These are phyloP conservation scores for Microtus montanus DNA, from an alignment of 2,113 vertebrate species.

Conservation along the genomic window DNA sequence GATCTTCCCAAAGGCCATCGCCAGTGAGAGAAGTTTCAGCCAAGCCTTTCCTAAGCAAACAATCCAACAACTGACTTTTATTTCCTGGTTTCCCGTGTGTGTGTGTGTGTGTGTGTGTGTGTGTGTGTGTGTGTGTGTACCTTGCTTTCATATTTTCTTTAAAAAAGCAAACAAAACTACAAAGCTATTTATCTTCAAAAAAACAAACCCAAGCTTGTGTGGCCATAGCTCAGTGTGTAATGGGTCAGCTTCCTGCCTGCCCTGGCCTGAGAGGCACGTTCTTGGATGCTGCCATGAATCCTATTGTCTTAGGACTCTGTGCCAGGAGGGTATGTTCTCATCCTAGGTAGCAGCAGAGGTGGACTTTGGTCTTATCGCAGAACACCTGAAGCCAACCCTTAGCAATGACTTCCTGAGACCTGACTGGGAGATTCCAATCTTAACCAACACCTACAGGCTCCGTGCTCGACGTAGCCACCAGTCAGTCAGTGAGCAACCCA, in stretches of 20 bases:
- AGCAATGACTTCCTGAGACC: neutral
- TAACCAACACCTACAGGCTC: neutral
- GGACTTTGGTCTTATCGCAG: neutral
- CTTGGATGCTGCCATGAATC: neutral
- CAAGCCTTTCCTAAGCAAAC: slow-evolving; percentile 19
- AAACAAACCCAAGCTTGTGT: neutral
- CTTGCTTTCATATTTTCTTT: slow-evolving; percentile 35
- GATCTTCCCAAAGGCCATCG: neutral
- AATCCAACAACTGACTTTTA: neutral
- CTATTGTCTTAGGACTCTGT: neutral
- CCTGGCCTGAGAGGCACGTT: neutral
- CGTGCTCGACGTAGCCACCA: neutral
- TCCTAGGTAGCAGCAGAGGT: neutral
- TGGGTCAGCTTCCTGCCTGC: neutral
- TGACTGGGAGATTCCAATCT: neutral
- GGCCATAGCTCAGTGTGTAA: neutral
- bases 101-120: neutral
- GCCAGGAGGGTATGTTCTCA: neutral
- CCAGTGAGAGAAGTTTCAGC: neutral
- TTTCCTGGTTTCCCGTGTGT: slow-evolving; percentile 51
- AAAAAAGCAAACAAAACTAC: slow-evolving; percentile 41
- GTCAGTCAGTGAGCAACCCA: neutral
- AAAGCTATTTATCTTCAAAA: slow-evolving; percentile 65
- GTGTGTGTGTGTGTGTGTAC: neutral
- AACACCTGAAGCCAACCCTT: neutral